Evolutionary conservation across 2,113 vertebrate species (phyloP).

Genomic region (Neogobius melanostomus): DNA sequence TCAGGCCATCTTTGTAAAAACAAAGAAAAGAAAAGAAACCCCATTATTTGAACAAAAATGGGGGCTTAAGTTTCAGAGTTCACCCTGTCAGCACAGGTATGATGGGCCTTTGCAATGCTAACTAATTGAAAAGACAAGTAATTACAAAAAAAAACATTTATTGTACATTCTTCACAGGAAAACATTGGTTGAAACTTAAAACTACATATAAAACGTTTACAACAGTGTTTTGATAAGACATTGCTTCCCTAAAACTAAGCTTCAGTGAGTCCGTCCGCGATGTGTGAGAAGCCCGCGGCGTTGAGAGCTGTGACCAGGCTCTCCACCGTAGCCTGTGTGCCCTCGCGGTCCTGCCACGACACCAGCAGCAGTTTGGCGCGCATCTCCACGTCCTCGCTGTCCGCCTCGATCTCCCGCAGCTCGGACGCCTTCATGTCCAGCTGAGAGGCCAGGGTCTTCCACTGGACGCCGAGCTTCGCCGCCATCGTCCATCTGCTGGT

Average conservation of each 20-base stretch:
- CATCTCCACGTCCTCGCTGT: conserved; percentile 90
- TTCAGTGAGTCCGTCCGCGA: conserved; percentile 82
- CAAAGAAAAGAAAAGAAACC: too few relatives aligned
- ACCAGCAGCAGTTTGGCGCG: conserved; percentile 94
- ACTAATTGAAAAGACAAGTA: neutral
- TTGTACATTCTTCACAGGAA: conserved; percentile 44
- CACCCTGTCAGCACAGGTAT: too few relatives aligned
- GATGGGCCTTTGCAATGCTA: neutral
- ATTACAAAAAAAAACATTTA: conserved; percentile 51
- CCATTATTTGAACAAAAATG: too few relatives aligned
- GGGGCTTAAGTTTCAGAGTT: too few relatives aligned
- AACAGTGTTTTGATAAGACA: conserved; percentile 32
- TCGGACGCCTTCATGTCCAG: conserved; percentile 92
- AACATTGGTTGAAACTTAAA: conserved; percentile 19
- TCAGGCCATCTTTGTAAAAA: too few relatives aligned
- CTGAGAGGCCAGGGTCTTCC: conserved; percentile 87
- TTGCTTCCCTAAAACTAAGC: conserved; percentile 36
- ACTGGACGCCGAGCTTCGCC: conserved; percentile 84
- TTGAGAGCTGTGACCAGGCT: conserved; percentile 82
- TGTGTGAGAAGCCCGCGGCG: conserved; percentile 81
- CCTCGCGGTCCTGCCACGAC: conserved; percentile 96
- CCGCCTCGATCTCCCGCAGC: conserved; percentile 89
- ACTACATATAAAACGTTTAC: conserved; percentile 46
- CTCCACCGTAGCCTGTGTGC: conserved; percentile 84
- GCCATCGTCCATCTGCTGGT: conserved; percentile 92